Conservation (phyloP, 1,140 invertebrate species). For the Tenebrio molitor region DNA sequence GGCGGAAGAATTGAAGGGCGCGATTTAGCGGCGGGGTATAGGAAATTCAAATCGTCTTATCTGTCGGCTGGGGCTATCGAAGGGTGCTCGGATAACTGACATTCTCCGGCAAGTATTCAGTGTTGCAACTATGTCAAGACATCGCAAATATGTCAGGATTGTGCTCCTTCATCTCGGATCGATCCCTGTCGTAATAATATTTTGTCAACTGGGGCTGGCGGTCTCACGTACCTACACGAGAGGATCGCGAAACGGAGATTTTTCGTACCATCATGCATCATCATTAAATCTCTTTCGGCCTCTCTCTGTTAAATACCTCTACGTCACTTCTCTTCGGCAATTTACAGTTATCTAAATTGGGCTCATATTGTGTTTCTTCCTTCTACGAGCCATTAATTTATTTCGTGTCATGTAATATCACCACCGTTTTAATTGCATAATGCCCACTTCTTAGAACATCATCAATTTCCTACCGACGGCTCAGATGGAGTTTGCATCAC, state of each 20-base stretch:
- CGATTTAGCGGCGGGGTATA: conserved; percentile 19
- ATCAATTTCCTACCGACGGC: conserved; percentile 17
- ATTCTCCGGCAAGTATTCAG: conserved; percentile 55
- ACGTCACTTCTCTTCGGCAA: conserved; percentile 17
- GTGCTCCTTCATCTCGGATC: conserved; percentile 53
- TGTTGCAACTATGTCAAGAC: conserved; percentile 58
- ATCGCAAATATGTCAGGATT: conserved; percentile 58
- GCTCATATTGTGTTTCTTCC: conserved; percentile 31
- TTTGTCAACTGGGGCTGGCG: conserved; percentile 8
- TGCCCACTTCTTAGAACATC: conserved; percentile 25
- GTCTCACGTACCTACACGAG: not conserved
- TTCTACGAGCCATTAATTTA: conserved; percentile 38
- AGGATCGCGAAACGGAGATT: not conserved
- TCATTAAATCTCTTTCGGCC: conserved; percentile 10
- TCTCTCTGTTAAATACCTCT: conserved; percentile 4
- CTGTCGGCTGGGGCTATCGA: conserved; percentile 43
- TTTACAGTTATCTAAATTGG: conserved; percentile 38
- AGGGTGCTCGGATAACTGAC: conserved; percentile 44
- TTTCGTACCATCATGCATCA: not conserved
- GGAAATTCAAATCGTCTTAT: conserved; percentile 35
- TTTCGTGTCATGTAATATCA: conserved; percentile 36
- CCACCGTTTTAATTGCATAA: conserved; percentile 37
- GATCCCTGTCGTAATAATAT: conserved; percentile 28
- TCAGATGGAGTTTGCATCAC: not conserved
- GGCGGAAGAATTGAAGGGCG: conserved; percentile 20